phyloP scores from a whole-genome alignment of 2,888 invertebrate species.

The Scaptomyza tumidula region DNA sequence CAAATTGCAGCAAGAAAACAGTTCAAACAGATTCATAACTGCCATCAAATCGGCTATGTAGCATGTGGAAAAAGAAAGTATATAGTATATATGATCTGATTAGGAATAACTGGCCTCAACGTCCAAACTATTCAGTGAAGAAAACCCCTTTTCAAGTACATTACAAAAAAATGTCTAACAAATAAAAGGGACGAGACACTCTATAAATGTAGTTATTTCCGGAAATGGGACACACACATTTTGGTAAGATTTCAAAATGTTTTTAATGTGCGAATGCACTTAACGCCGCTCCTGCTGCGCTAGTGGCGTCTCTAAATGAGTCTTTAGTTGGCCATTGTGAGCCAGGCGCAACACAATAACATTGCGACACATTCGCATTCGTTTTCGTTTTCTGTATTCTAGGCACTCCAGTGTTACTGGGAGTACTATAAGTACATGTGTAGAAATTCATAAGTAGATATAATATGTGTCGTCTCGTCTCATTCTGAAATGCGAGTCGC shows the following conservation, averaged over 20 bases:
- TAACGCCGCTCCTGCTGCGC: slow-evolving; percentile 47
- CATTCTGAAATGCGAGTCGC: slow-evolving; percentile 68
- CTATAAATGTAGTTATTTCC: neutral
- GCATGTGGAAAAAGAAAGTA: no score
- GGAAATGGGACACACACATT: slow-evolving; percentile 11
- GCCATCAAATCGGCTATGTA: no score
- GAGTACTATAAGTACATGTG: slow-evolving; percentile 34
- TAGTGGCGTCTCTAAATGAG: slow-evolving; percentile 49
- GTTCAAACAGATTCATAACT: no score
- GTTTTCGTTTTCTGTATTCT: neutral
- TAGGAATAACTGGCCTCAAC: no score
- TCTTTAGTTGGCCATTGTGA: slow-evolving; percentile 49
- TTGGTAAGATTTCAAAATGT: slow-evolving; percentile 38
- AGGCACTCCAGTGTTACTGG: slow-evolving; percentile 42
- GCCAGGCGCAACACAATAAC: slow-evolving; percentile 16
- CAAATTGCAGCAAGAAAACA: no score
- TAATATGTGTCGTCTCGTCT: no score
- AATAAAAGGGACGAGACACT: no score
- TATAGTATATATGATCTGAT: no score
- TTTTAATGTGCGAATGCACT: slow-evolving; percentile 72
- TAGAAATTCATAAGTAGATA: no score
- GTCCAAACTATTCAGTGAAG: no score
- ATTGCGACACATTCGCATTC: slow-evolving; percentile 41
- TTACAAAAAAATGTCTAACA: no score
- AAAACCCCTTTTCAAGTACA: no score